Base-by-base conservation (phyloP, 2,113 vertebrate genomes). In the Zapus hudsonius region DNA sequence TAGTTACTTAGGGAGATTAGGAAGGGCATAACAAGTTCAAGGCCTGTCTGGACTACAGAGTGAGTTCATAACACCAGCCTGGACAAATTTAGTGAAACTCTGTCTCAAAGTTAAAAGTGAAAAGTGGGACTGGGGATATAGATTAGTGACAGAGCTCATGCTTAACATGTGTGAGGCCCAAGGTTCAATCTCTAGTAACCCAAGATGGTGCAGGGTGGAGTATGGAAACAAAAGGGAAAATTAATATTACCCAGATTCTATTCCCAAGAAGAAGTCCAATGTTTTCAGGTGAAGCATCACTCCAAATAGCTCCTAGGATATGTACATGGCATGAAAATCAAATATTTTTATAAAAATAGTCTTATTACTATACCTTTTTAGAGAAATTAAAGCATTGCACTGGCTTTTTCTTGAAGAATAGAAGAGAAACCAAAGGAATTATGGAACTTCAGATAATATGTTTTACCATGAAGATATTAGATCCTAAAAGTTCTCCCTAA, bases 401-500 rank as follows among this genome's bases (percentile, higher is more conserved):
- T 87, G 44, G 90, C 31, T n/a, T 96, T 95, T 95, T 86, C 76
- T 91, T 89, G 44, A 92, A 88, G 94, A 95, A 81, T 36, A 92
- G 91, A 92, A 96, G 93, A 86, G 76, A 96, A 96, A 88, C 61
- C 55, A 84, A 92, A 91, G 69, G 61, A 96, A 95, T 94, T 93
- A 89, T 33, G 87, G 72, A 91, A 92, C 67, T 84, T 95, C 36
- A 89, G 91, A 96, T 96, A 89, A 94, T 93, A 15, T 93, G 76
- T 93, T 96, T 94, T 87, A 83, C 59, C 36, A 87, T 36, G 84
- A 84, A 92, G 79, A 92, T 96, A 92, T 92, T 95, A 95, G 87
- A 93, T 95, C 75, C 92, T 92, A 76, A 95, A 96, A 93, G 93
- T 95, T 86, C 72, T 96, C 89, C 93, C 94, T 94, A 89, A 92